Percentiles rank a stretch among this genome's conserved stretches.
Evolutionary conservation across 2,888 invertebrate species (phyloP).

Genomic region (Orgyia antiqua): DNA sequence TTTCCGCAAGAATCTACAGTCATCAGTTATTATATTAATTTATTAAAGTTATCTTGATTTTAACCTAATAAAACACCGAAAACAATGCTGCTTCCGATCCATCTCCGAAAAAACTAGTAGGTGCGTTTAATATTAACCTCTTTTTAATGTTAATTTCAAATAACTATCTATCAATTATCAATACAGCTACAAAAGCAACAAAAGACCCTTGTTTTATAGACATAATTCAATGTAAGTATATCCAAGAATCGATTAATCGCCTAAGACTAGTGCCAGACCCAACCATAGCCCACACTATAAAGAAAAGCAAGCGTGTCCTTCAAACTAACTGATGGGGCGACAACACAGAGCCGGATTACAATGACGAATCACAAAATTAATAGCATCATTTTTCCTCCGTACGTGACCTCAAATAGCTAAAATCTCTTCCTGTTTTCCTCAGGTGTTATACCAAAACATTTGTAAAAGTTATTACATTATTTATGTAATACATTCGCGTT

Average conservation of each 20-base stretch:
- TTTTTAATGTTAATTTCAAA: no score
- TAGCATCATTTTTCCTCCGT: slow-evolving; percentile 42
- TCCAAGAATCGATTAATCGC: slow-evolving; percentile 7
- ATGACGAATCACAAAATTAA: slow-evolving; percentile 56
- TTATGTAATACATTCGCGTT: slow-evolving; percentile 19
- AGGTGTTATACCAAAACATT: slow-evolving; percentile 46
- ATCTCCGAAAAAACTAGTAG: no score
- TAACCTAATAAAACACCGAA: no score
- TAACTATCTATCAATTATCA: no score
- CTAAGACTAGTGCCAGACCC: slow-evolving; percentile 9
- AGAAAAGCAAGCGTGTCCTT: slow-evolving; percentile 57
- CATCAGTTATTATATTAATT: no score
- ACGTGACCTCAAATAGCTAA: slow-evolving; percentile 47
- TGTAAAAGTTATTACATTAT: slow-evolving; percentile 33
- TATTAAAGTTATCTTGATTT: no score
- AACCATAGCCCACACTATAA: slow-evolving; percentile 28
- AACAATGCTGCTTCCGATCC: no score
- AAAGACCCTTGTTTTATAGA: no score
- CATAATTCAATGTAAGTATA: no score
- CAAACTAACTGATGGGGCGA: slow-evolving; percentile 56
- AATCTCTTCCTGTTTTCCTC: slow-evolving; percentile 36
- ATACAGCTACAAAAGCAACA: no score
- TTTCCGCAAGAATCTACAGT: no score
- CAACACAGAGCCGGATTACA: slow-evolving; percentile 54
- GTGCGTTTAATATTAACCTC: no score